These are phyloP conservation scores for Cheilosia variabilis DNA, from an alignment of 2,888 invertebrate species.

Conservation along the genomic window DNA sequence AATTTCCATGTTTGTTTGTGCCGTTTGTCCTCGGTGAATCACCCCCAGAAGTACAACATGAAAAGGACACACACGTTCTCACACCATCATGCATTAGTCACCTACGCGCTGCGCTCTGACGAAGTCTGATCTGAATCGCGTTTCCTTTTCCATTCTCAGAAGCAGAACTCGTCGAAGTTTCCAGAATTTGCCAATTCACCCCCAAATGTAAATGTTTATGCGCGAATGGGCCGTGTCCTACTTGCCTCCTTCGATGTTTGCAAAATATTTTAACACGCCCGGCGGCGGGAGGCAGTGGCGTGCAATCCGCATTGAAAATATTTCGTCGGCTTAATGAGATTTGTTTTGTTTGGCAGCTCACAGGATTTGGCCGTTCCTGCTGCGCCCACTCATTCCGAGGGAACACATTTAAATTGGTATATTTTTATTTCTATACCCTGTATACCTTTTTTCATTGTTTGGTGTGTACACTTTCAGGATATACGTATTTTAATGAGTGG, in stretches of 20 bases:
- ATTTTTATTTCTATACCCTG: conserved; percentile 17
- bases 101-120: conserved; percentile 19
- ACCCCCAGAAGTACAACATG: background rate
- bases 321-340: conserved; percentile 68
- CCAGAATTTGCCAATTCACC: conserved; percentile 36
- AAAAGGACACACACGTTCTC: conserved; percentile 18
- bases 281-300: background rate
- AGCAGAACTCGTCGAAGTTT: conserved; percentile 26
- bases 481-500: conserved; percentile 52
- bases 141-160: conserved; percentile 12
- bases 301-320: conserved; percentile 56
- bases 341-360: conserved; percentile 53
- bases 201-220: background rate
- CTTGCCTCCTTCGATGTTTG: conserved; percentile 39
- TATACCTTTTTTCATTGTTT: conserved; percentile 27
- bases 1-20: conserved; percentile 37
- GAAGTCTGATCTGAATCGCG: conserved; percentile 37
- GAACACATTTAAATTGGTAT: conserved; percentile 52
- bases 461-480: conserved; percentile 42
- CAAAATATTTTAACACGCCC: conserved; percentile 57
- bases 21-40: conserved; percentile 23
- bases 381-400: conserved; percentile 20
- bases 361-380: conserved; percentile 42
- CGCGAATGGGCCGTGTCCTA: conserved; percentile 2
- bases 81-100: conserved; percentile 33